Evolutionary conservation across 2,113 vertebrate species (phyloP).

Genomic region (Tautogolabrus adspersus): DNA sequence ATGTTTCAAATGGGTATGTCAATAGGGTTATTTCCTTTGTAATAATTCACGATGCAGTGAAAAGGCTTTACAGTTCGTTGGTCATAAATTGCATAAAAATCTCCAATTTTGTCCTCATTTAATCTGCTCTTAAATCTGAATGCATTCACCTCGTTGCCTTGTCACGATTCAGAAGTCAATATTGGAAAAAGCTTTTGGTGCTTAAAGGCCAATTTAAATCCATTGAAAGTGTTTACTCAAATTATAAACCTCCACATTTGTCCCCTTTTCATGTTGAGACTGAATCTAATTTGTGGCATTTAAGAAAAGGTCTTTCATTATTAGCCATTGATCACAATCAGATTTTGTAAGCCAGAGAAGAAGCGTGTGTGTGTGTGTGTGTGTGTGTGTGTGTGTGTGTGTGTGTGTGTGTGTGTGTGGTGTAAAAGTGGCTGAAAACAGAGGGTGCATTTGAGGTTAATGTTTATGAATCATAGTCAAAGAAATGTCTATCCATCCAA

Average conservation of each 20-base stretch:
- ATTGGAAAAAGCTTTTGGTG: constrained; percentile 27
- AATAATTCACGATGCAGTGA: neutral
- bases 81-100: neutral
- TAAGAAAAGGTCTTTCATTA: constrained; percentile 63
- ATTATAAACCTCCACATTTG: constrained; percentile 34
- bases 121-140: neutral
- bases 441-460: neutral
- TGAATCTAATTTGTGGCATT: constrained; percentile 69
- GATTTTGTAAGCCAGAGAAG: constrained; percentile 20
- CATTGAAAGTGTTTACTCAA: constrained; percentile 57
- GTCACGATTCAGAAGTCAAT: constrained; percentile 47
- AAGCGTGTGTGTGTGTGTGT: neutral
- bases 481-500: neutral
- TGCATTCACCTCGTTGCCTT: constrained; percentile 10
- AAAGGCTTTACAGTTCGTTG: neutral
- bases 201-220: constrained; percentile 55
- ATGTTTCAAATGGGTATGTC: neutral
- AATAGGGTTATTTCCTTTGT: neutral
- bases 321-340: constrained; percentile 36
- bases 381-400: neutral
- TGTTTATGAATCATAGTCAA: neutral
- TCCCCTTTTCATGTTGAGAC: constrained; percentile 20
- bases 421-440: neutral
- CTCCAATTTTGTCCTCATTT: neutral
- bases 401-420: neutral